Percentiles rank a stretch among this genome's conserved stretches.
These are phyloP conservation scores for Platichthys stellatus DNA, from an alignment of 2,113 vertebrate genomes.

Conservation along the genomic window DNA sequence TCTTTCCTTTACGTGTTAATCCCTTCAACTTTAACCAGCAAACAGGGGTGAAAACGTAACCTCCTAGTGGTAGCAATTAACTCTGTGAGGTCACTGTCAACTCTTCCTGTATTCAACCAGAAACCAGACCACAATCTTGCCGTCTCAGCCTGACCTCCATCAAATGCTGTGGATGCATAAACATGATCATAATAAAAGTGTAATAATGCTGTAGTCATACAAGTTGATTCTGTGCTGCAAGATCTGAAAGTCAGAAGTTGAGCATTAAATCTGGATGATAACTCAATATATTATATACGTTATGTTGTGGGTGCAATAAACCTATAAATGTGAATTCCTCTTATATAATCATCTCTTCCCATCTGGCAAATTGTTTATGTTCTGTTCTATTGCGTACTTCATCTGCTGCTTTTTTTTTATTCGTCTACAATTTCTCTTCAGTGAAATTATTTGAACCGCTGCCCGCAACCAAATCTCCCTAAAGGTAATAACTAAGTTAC, in stretches of 20 bases:
- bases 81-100: too few relatives aligned
- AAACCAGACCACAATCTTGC: too few relatives aligned
- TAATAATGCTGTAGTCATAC: neutral
- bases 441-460: conserved; percentile 46
- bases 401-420: conserved; percentile 9
- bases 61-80: too few relatives aligned
- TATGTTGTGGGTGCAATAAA: neutral
- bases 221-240: neutral
- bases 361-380: neutral
- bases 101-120: too few relatives aligned
- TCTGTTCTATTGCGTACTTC: conserved; percentile 18
- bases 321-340: neutral
- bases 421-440: conserved; percentile 6
- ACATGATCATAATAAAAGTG: neutral
- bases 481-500: conserved; percentile 38
- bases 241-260: neutral
- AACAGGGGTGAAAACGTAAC: too few relatives aligned
- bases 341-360: neutral
- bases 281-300: too few relatives aligned
- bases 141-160: too few relatives aligned
- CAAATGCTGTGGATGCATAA: neutral
- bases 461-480: conserved; percentile 40
- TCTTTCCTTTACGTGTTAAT: too few relatives aligned
- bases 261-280: neutral
- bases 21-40: too few relatives aligned